Base-by-base conservation (phyloP, 2,113 vertebrate species). In the Coryphaenoides rupestris region DNA sequence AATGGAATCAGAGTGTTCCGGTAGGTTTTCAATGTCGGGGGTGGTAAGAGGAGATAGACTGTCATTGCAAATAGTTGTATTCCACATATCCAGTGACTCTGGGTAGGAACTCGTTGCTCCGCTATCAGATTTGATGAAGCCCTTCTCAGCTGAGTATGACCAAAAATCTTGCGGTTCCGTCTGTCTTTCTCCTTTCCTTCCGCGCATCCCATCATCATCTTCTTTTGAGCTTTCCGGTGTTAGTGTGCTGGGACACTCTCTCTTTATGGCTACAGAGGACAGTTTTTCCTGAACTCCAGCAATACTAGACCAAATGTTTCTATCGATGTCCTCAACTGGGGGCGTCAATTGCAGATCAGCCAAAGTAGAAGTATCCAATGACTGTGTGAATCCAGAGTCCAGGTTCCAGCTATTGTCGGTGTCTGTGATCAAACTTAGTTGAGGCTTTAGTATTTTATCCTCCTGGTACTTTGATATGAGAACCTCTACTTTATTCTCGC, bases 201-300 rank as follows among this genome's bases (percentile, higher is more conserved):
- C 45, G 19, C 64, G 73, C 19, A 21, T 19, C 6, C 55, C 71
- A 19, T 87, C 80, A 0, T 88, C 86, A n/a, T 90, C 87, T 63
- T 89, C 87, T 70, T 84, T 84, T 5, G 86, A 90, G 19, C 82
- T 84, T n/a, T 89, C 86, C 5, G 87, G 86, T 1, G 80, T 88
- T 66, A 87, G 72, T 22, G 79, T 83, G 58, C 63, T 80, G 19
- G 76, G 14, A 5, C 60, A 17, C n/a, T 26, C 60, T 73, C 78
- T 81, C 57, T 78, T 85, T 65, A 15, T 75, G 12, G 52, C 53
- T 10, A 70, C 49, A 24, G 60, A 61, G 0, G 21, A 22, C 55
- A 26, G 63, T 66, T 54, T 76, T 46, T 75, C 73, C 63, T 76
- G 69, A 12, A 40, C 47, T 62, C 47, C 62, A 62, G 17, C 57